Evolutionary conservation across 2,113 vertebrate species (phyloP).

Genomic region (Pionites leucogaster): DNA sequence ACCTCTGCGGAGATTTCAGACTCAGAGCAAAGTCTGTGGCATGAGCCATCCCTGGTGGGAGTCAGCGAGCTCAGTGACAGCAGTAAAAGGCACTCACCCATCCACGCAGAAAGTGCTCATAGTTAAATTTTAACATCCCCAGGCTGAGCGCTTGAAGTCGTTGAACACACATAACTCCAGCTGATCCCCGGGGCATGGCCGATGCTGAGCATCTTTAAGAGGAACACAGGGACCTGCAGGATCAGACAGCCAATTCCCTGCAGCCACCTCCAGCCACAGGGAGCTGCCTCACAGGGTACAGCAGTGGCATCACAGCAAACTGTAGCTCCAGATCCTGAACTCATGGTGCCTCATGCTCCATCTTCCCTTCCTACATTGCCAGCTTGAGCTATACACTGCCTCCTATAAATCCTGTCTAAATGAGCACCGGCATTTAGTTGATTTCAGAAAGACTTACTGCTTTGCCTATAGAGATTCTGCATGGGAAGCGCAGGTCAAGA

Average conservation of each 20-base stretch:
- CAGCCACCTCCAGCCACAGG: background rate
- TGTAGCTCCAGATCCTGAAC: background rate
- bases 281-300: fast-evolving
- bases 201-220: fast-evolving
- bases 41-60: background rate
- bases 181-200: background rate
- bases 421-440: background rate
- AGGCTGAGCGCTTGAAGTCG: background rate
- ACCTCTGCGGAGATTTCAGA: background rate
- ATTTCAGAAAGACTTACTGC: background rate
- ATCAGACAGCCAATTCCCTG: background rate
- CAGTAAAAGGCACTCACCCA: background rate
- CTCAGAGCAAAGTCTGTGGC: fast-evolving
- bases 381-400: background rate
- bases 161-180: background rate
- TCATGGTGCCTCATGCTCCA: background rate
- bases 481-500: background rate
- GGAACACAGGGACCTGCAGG: fast-evolving
- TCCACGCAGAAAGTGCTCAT: background rate
- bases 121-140: background rate
- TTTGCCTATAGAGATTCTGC: background rate
- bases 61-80: background rate
- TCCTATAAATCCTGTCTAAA: slow-evolving; percentile 7
- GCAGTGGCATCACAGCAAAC: background rate
- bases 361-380: background rate